phyloP scores from a whole-genome alignment of 1,140 invertebrate genomes.

The Pseudoatta argentina region DNA sequence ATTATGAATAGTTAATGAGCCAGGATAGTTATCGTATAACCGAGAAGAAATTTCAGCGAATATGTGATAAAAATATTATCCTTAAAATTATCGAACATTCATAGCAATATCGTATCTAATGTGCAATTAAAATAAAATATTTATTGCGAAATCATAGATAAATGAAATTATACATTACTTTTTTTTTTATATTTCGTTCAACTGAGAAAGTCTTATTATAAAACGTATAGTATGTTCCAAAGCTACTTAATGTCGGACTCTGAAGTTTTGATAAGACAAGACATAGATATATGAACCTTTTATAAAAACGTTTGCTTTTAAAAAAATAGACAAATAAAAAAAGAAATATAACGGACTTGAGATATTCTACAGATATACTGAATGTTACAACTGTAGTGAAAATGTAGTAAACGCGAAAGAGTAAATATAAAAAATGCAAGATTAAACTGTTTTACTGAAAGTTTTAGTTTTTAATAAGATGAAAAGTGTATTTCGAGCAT shows the following conservation, averaged over 20 bases:
- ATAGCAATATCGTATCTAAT: background rate
- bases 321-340: background rate
- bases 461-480: background rate
- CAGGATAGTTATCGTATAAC: conserved; percentile 15
- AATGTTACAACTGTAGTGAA: background rate
- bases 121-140: background rate
- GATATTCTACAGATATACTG: background rate
- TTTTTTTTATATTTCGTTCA: background rate
- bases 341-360: background rate
- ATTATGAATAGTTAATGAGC: conserved; percentile 54
- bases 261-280: background rate
- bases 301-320: background rate
- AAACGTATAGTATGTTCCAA: background rate
- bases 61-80: background rate
- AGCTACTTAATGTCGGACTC: background rate
- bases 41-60: background rate
- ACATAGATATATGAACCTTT: background rate
- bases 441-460: background rate
- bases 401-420: background rate
- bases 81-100: conserved; percentile 19
- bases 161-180: background rate
- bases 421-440: background rate
- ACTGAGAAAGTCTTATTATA: background rate
- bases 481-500: background rate
- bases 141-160: background rate